A percentile compares a stretch with the other conserved stretches of the same genome.
Evolutionary conservation across 2,113 vertebrate genomes (phyloP).

Genomic region (Podocnemis expansa): DNA sequence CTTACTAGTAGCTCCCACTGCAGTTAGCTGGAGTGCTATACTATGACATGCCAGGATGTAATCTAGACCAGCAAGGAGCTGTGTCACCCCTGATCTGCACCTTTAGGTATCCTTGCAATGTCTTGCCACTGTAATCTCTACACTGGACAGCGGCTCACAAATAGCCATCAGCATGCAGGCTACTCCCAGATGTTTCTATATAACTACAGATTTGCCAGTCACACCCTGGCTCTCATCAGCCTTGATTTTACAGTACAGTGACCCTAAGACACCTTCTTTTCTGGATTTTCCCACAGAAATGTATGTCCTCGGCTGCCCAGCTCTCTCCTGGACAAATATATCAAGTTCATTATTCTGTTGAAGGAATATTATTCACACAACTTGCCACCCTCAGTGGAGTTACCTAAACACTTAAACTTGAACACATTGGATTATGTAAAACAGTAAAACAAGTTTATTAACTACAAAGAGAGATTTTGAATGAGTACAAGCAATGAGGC

Average conservation of each 20-base stretch:
- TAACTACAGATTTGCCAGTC: neutral
- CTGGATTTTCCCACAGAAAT: neutral
- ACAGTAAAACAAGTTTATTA: neutral
- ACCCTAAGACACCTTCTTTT: neutral
- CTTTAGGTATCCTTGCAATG: neutral
- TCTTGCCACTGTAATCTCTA: neutral
- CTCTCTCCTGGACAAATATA: neutral
- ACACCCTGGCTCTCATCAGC: neutral
- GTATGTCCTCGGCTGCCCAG: neutral
- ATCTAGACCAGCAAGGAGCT: neutral
- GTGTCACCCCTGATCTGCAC: neutral
- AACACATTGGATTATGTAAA: neutral
- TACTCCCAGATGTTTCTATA: neutral
- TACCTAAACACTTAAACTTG: neutral
- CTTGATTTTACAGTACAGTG: neutral
- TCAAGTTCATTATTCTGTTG: neutral
- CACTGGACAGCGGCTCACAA: neutral
- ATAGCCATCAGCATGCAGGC: neutral
- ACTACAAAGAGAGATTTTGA: neutral
- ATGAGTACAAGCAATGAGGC: neutral
- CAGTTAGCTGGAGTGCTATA: neutral
- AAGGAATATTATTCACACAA: neutral
- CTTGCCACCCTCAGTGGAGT: neutral
- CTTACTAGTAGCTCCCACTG: fast-evolving
- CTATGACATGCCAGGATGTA: neutral